These are phyloP conservation scores for Ischnura elegans DNA, from an alignment of 2,888 invertebrate genomes.

Conservation along the genomic window DNA sequence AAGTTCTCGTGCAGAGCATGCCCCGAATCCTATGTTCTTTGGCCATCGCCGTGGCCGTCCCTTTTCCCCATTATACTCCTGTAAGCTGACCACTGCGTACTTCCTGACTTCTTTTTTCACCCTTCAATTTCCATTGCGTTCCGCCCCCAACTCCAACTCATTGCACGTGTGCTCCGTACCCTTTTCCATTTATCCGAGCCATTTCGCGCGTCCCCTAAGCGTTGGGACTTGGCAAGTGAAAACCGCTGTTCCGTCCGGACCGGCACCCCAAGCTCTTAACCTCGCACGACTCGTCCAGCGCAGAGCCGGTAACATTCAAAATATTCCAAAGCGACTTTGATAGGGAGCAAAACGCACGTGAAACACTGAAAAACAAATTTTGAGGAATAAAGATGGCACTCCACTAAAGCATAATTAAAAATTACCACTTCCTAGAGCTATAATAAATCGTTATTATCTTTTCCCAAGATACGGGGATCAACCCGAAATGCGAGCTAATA, in stretches of 20 bases:
- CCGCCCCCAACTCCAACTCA: not conserved
- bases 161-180: constrained; percentile 1
- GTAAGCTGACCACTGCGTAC: not conserved
- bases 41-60: not conserved
- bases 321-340: too few relatives aligned
- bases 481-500: too few relatives aligned
- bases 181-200: not conserved
- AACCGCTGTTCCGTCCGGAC: not conserved
- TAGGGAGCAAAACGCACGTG: too few relatives aligned
- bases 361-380: too few relatives aligned
- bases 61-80: not conserved
- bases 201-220: not conserved
- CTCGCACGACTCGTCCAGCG: too few relatives aligned
- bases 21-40: not conserved
- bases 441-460: too few relatives aligned
- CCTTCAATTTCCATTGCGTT: not conserved
- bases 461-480: too few relatives aligned
- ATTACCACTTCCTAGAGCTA: too few relatives aligned
- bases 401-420: too few relatives aligned
- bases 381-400: too few relatives aligned
- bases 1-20: not conserved
- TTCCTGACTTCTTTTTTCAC: not conserved
- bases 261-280: not conserved
- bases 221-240: not conserved
- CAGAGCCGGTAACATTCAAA: too few relatives aligned